Conservation (phyloP, 2,888 invertebrate species). For the Cancer borealis region DNA sequence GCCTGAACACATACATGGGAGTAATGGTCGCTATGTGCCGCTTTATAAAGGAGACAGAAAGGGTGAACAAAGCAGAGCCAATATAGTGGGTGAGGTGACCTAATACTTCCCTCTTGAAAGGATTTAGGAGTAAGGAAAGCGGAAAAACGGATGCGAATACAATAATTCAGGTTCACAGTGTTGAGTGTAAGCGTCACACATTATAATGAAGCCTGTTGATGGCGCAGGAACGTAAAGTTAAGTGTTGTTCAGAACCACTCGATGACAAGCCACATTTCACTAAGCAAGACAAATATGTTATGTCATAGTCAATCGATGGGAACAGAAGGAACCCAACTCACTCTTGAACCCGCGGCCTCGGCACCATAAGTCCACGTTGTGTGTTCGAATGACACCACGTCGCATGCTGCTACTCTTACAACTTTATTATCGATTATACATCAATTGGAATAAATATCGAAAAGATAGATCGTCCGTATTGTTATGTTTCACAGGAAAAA, state of each 20-base stretch:
- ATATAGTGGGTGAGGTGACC: background rate
- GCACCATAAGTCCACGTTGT: background rate
- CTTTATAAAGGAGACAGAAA: conserved; percentile 11
- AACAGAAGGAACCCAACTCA: background rate
- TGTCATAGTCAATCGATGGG: background rate
- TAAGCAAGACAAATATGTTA: background rate
- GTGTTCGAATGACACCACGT: background rate
- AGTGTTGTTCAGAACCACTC: background rate
- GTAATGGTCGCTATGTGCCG: conserved; percentile 9
- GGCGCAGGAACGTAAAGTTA: background rate
- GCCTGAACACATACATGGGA: conserved; percentile 3
- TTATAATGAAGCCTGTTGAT: background rate
- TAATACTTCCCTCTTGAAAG: background rate
- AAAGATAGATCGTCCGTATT: too few species aligned
- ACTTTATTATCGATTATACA: too few species aligned
- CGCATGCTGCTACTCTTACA: background rate
- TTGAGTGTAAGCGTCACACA: background rate
- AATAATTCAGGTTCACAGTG: background rate
- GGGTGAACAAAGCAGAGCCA: conserved; percentile 9
- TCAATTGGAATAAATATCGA: too few species aligned
- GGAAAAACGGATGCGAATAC: background rate
- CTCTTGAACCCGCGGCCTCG: background rate
- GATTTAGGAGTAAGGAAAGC: background rate
- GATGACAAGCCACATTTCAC: background rate
- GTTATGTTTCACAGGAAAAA: too few species aligned